Base-by-base conservation (phyloP, 1,140 invertebrate genomes). In the Pseudomyrmex dendroicus region DNA sequence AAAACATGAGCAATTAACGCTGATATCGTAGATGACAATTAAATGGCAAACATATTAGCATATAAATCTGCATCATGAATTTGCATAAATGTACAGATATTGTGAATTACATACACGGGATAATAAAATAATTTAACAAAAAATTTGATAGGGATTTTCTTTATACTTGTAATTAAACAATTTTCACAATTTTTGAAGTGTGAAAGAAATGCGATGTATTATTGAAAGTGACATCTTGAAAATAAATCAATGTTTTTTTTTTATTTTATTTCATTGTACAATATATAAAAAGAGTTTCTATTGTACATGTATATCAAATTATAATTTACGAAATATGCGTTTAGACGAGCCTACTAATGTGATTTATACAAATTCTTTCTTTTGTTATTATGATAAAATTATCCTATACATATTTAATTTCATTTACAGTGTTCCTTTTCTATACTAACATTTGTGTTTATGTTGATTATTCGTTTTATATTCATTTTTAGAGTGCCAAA, bases 321-420 rank as follows among this genome's bases (percentile, higher is more conserved):
- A 35, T 35, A 89, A 88, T 91, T 90, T 86, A 90, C 87, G 85
- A 73, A 89, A 90, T 78, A 85, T 25, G 85, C 83, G 59, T 86
- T 90, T 73, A 91, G 78, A 25, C 59, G 74, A 87, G 86, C 84
- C 56, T 76, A 86, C 25, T 61, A 87, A 35, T 35, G 35, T 86
- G 52, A 78, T 89, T 84, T 86, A 85, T 87, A 87, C 66, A 87
- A 86, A 86, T 52, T n/a, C 72, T 83, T 48, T 70, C 52, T 46
- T 85, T 86, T 84, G 86, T 91, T 91, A 90, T 90, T 62, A 86
- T 17, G 86, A 86, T 91, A 91, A 91, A 91, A 90, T 67, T 80
- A 77, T 86, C 59, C 62, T 73, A 83, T 67, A 72, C 73, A 78
- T 64, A 84, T 35, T 73, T 78, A 54, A 61, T 54, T 25, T 76